phyloP scores from a whole-genome alignment of 2,888 invertebrate species.

The Rhyacophila evoluta region DNA sequence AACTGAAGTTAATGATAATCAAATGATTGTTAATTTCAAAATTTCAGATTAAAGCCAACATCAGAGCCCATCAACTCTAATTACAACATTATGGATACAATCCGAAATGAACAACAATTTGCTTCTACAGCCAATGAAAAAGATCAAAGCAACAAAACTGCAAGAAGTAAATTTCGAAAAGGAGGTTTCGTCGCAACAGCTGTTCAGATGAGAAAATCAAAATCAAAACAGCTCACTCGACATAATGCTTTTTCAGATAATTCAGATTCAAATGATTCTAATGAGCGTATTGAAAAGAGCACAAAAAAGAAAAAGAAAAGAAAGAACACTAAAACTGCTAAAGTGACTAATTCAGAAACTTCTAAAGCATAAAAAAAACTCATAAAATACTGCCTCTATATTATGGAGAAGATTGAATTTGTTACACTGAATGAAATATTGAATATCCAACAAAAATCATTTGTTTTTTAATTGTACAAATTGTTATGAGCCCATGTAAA shows the following conservation, averaged over 20 bases:
- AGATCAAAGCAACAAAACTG: conserved; percentile 41
- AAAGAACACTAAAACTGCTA: conserved; percentile 55
- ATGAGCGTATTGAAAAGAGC: conserved; percentile 62
- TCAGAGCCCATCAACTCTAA: conserved; percentile 57
- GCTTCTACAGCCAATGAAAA: conserved; percentile 23
- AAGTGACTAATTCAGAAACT: conserved; percentile 16
- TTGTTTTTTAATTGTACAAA: too few relatives aligned
- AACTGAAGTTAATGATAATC: too few relatives aligned
- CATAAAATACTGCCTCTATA: too few relatives aligned
- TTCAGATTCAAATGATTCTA: conserved; percentile 67
- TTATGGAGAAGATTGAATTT: too few relatives aligned
- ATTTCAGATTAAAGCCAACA: conserved; percentile 65
- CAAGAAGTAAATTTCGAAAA: conserved; percentile 70
- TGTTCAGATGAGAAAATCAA: conserved; percentile 64
- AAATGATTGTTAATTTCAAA: too few relatives aligned
- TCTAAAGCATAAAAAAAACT: not conserved
- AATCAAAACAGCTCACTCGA: conserved; percentile 57
- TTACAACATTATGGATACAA: conserved; percentile 46
- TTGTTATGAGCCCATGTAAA: too few relatives aligned
- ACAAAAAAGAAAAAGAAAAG: conserved; percentile 66
- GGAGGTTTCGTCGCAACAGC: conserved; percentile 73
- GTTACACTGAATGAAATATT: too few relatives aligned
- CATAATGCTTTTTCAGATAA: conserved; percentile 60
- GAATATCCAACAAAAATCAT: too few relatives aligned
- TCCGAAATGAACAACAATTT: conserved; percentile 50